Base-by-base conservation (phyloP, 2,113 vertebrate species). In the Callithrix jacchus region DNA sequence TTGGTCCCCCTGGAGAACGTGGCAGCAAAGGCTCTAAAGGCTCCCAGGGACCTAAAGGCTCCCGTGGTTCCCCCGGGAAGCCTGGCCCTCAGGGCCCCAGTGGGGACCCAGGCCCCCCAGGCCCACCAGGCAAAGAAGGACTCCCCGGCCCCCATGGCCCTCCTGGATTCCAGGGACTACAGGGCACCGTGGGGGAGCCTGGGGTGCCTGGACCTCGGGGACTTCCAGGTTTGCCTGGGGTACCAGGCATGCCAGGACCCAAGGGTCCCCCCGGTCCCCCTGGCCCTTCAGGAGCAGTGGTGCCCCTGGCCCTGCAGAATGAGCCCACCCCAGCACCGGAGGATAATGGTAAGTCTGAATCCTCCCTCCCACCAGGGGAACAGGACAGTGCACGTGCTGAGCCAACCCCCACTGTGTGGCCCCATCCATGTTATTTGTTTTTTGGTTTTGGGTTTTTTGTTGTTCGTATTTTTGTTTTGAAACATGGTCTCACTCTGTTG, bases 61-160 rank as follows among this genome's bases (percentile, higher is more conserved):
- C 99, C 85, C 98, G 99, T 52, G 99, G 99, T n/a, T 99, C 99
- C 73, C 99, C 99, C 3, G 99, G 99, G 80, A 99, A 99, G 97
- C 99, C 99, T 0, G 99, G 99, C 88, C 98, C 99, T 17, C 98
- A 99, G 70, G 99, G 99, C 42, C 95, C 98, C 76, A 99, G 98
- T 32, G 99, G 99, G 95, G 99, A 99, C 66, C 99, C 99, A 16
- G 99, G 99, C 5, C 98, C 98, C 42, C 98, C 99, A 2, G 99
- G 99, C 49, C 98, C 99, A 17, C 98, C 99, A 52, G 99, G 99
- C 96, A 99, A 99, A 98, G 99, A 99, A 0, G 99, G 99, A 27
- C 99, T 98, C 56, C 98, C 98, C 14, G 99, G 99, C 47, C 99
- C 98, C 35, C 98, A 98, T 87, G 99, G 99, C 25, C 98, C 99